Base-by-base conservation (phyloP, 1,140 invertebrate species). In the Stegodyphus mimosarum region DNA sequence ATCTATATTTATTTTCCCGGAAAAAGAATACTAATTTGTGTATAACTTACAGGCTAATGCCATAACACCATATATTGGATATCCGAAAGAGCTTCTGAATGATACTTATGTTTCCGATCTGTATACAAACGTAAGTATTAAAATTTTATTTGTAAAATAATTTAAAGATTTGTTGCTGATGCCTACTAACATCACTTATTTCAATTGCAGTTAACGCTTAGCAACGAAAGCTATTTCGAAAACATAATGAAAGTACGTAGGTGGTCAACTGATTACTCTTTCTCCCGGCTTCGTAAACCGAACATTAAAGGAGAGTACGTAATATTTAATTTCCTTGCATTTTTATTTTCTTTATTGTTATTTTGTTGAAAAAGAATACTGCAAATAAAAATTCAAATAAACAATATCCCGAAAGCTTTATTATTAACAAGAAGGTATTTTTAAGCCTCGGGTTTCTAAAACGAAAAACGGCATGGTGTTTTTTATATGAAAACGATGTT, bases 281-380 rank as follows among this genome's bases (percentile, higher is more conserved):
- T 96, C 89, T 92, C 93, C 69, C 94, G 94, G 88, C 90, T 96
- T 6, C 92, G 95, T 7, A 93, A 95, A 86, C 93, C 94, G 0
- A 94, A 96, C 5, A 95, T 96, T 89, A 96, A 95, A 90, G 94
- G 93, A 60, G 95, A 96, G 86, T 88, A 76, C 50, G 88, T 88
- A 80, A 15, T 78, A 48, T 13, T 63, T 48, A 55, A 13, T 4
- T 48, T 9, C 17, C 5, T 69, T 69, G 67, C 15, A 60, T 60
- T 60, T 11, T 15, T 2, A 60, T 11, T 15, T 15, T 60, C 15
- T 60, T 60, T 33, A 33, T 33, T 33, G 3, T 33, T 33, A 33
- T 33, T 33, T 33, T 33, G 33, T 33, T 33, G 33, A 33, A 33
- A 33, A 33, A 33, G 33, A 33, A 3, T 33, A 33, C 3, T 33